phyloP scores from a whole-genome alignment of 2,113 vertebrate genomes.

The Burhinus oedicnemus region DNA sequence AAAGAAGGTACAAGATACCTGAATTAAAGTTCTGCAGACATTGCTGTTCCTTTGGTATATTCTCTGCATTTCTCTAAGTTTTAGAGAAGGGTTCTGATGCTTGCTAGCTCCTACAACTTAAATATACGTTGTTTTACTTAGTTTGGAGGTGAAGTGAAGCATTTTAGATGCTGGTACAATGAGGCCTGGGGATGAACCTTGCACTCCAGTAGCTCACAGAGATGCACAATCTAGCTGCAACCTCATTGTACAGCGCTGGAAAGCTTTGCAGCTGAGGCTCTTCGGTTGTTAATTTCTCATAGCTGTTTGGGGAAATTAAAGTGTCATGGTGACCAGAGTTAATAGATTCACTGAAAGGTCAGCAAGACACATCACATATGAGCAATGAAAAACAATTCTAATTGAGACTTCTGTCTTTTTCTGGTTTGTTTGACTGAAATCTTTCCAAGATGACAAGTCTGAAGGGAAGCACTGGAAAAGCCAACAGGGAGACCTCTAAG shows the following conservation, averaged over 20 bases:
- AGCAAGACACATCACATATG: rapidly evolving
- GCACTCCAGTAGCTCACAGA: not conserved
- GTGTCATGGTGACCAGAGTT: not conserved
- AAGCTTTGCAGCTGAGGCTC: not conserved
- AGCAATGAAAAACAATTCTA: not conserved
- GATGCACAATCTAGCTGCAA: not conserved
- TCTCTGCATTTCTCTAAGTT: not conserved
- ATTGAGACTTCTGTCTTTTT: not conserved
- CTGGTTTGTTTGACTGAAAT: not conserved
- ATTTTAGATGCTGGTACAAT: not conserved
- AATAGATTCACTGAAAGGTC: not conserved
- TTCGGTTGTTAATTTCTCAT: not conserved
- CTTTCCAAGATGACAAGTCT: not conserved
- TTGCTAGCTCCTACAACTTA: not conserved
- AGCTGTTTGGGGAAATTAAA: not conserved
- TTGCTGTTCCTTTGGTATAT: not conserved
- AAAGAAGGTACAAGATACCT: not conserved
- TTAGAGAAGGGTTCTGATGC: not conserved
- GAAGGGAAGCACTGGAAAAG: not conserved
- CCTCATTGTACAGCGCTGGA: not conserved
- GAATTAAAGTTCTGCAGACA: not conserved
- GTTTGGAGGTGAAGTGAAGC: not conserved
- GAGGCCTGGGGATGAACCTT: not conserved
- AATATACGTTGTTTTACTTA: not conserved
- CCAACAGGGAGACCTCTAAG: not conserved